phyloP scores from a whole-genome alignment of 2,888 invertebrate genomes.

The Nephrotoma guestfalica region DNA sequence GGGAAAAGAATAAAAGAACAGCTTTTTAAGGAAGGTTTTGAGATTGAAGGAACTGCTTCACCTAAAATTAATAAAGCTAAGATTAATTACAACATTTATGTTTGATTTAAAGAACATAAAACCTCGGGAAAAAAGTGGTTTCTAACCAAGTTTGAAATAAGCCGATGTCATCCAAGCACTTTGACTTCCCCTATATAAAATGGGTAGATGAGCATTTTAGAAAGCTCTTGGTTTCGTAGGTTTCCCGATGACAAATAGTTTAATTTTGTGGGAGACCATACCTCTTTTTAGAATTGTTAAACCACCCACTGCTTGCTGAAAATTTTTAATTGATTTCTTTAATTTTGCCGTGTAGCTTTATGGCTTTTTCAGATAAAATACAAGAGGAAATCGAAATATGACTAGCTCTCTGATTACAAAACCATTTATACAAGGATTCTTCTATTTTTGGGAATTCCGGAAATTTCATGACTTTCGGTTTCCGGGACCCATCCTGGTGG shows the following conservation, averaged over 20 bases:
- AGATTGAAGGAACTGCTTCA: conserved; percentile 7
- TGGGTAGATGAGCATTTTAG: too few relatives aligned
- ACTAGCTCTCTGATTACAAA: too few relatives aligned
- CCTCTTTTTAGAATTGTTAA: conserved; percentile 7
- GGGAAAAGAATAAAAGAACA: conserved; percentile 13
- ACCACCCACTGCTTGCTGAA: conserved; percentile 6
- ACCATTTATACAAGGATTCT: too few relatives aligned
- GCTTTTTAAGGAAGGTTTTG: conserved; percentile 12
- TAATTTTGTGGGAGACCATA: conserved; percentile 13
- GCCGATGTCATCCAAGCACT: neutral
- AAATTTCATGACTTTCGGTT: too few relatives aligned
- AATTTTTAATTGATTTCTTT: too few relatives aligned
- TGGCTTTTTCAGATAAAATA: neutral
- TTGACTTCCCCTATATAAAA: conserved; percentile 8
- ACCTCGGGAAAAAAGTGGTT: neutral
- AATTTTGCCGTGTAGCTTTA: neutral
- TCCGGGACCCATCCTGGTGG: too few relatives aligned
- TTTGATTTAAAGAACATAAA: neutral
- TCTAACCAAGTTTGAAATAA: neutral
- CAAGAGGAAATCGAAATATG: too few relatives aligned
- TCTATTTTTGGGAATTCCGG: too few relatives aligned
- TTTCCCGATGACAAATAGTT: conserved; percentile 13
- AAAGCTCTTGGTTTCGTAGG: conserved; percentile 11
- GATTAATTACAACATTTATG: neutral
- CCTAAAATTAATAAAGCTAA: neutral